phyloP scores from a whole-genome alignment of 2,888 invertebrate species.

The Hirtodrosophila trivittata region DNA sequence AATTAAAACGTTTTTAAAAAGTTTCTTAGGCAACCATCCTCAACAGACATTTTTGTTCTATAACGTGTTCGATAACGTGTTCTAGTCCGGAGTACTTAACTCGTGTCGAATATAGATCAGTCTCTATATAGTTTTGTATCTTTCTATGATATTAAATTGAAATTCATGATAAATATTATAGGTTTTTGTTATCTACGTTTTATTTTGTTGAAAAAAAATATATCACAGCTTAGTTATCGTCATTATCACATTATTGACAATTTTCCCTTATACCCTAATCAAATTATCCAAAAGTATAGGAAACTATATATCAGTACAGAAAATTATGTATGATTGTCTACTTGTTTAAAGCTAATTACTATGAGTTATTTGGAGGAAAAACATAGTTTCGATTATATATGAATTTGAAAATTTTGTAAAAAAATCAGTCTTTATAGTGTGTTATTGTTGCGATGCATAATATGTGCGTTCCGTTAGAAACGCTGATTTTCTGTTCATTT shows the following conservation, averaged over 20 bases:
- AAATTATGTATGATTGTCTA: no score
- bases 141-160: no score
- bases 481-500: conserved; percentile 36
- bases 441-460: conserved; percentile 23
- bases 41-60: no score
- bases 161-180: no score
- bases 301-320: no score
- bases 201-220: conserved; percentile 3
- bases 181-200: not conserved
- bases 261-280: not conserved
- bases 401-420: conserved; percentile 13
- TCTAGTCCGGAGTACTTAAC: no score
- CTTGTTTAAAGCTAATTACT: not conserved
- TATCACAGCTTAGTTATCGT: conserved; percentile 24
- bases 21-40: no score
- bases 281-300: no score
- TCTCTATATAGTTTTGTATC: no score
- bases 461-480: conserved; percentile 36
- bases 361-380: conserved; percentile 11
- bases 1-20: no score
- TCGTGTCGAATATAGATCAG: no score
- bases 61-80: no score
- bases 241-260: conserved; percentile 23
- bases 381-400: conserved; percentile 9
- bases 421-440: conserved; percentile 9